These are phyloP conservation scores for Tenthredo livida DNA, from an alignment of 2,888 invertebrate species.

Conservation along the genomic window DNA sequence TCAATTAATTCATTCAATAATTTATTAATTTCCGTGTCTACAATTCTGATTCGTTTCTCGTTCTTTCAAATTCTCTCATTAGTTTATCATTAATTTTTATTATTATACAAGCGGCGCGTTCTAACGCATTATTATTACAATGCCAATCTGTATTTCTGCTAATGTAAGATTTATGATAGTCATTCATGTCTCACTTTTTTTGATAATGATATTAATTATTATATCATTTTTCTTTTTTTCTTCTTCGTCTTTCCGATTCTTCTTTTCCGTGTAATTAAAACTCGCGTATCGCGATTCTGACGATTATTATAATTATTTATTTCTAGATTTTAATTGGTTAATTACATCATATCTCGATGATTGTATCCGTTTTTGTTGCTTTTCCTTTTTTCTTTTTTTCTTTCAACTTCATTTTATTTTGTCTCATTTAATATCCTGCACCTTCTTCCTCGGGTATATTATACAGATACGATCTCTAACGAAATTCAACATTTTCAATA, in stretches of 20 bases:
- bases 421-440: not conserved
- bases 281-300: not conserved
- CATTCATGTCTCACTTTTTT: slow-evolving; percentile 15
- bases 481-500: too few relatives aligned
- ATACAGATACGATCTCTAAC: too few relatives aligned
- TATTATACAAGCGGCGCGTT: not conserved
- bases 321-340: not conserved
- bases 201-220: slow-evolving; percentile 1
- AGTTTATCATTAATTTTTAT: not conserved
- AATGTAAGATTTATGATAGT: slow-evolving; percentile 11
- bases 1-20: not conserved
- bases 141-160: not conserved
- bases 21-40: too few relatives aligned
- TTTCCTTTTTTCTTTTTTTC: slow-evolving; percentile 62
- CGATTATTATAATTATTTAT: not conserved
- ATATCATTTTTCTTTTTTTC: not conserved
- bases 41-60: too few relatives aligned
- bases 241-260: not conserved
- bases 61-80: too few relatives aligned
- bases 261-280: not conserved
- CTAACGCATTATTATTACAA: not conserved
- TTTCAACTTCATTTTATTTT: slow-evolving; percentile 70
- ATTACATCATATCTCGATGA: slow-evolving; percentile 7
- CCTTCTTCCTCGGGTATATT: not conserved
- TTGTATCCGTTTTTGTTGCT: not conserved